Percentiles rank a stretch among this genome's conserved stretches.
These are phyloP conservation scores for Nymphalis urticae DNA, from an alignment of 2,888 invertebrate species.

Conservation along the genomic window DNA sequence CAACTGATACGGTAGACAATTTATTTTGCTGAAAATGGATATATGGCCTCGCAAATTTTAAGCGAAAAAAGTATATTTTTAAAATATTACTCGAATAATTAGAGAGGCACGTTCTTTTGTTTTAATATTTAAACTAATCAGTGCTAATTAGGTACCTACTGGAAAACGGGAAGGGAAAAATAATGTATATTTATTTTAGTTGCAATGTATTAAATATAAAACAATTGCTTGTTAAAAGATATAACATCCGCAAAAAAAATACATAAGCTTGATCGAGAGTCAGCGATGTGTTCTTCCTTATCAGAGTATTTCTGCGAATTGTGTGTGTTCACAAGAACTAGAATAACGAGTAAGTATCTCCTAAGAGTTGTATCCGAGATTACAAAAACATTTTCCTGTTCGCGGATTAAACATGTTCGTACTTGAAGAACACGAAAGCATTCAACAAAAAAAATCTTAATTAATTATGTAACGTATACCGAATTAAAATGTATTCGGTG, in stretches of 20 bases:
- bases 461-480: background rate
- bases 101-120: no score
- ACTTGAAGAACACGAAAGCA: background rate
- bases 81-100: background rate
- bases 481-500: background rate
- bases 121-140: no score
- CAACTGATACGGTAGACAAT: background rate
- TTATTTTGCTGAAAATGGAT: constrained; percentile 3
- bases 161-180: no score
- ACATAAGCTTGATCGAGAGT: background rate
- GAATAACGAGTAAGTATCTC: constrained; percentile 9
- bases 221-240: background rate
- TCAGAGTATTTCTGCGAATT: constrained; percentile 9
- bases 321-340: constrained; percentile 2
- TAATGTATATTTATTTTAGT: no score
- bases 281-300: constrained; percentile 6
- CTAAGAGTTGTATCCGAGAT: constrained; percentile 5
- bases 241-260: background rate
- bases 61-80: background rate
- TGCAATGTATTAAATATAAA: background rate
- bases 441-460: background rate
- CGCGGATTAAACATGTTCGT: constrained; percentile 4
- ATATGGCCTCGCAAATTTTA: background rate
- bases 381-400: constrained; percentile 13
- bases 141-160: no score